Evolutionary conservation across 2,113 vertebrate genomes (phyloP), one percentile per base, ranked within the genome.

Genomic region (Pseudopodoces humilis): DNA sequence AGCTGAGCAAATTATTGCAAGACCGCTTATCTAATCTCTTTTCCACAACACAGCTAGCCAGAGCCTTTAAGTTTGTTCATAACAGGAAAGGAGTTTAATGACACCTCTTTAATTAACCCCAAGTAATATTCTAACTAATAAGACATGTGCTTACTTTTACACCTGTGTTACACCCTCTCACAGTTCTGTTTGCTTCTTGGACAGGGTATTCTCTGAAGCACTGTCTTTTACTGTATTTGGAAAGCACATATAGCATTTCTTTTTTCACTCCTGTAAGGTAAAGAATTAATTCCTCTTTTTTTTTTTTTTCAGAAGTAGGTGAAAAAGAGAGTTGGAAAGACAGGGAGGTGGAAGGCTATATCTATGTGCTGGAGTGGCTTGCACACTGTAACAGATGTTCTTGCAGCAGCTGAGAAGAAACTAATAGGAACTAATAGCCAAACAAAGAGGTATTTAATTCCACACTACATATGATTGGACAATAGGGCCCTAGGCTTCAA

Each of bases 381-480:
- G 33, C 63, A 94, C 79, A 18, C 27, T 63, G 39, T 39, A 95
- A 88, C 92, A 96, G 92, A 96, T 92, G 85, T 92, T 92, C 64
- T 86, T 90, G 80, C 33, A 94, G 76, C 92, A 94, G 88, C 92
- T 94, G 92, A 95, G 81, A 92, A 94, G 75, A 90, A 93, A 94
- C 30, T 69, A 86, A 96, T 50, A 93, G 75, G 90, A 93, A 83
- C 22, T 72, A 88, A 94, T 41, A 92, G 52, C 93, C 93, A 86
- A 86, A 90, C 90, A 96, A 95, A 92, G 92, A 83, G 49, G 69
- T 70, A 95, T 95, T 91, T 94, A 91, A 92, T 91, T 83, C 86
- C 63, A 59, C 31, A 56, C 17, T 80, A 37, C 52, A 77, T 67
- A 18, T 83, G 80, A 58, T 83, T 77, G 71, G 85, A 95, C 90